These are phyloP conservation scores for Rhagonycha lutea DNA, from an alignment of 2,888 invertebrate genomes.

Conservation along the genomic window DNA sequence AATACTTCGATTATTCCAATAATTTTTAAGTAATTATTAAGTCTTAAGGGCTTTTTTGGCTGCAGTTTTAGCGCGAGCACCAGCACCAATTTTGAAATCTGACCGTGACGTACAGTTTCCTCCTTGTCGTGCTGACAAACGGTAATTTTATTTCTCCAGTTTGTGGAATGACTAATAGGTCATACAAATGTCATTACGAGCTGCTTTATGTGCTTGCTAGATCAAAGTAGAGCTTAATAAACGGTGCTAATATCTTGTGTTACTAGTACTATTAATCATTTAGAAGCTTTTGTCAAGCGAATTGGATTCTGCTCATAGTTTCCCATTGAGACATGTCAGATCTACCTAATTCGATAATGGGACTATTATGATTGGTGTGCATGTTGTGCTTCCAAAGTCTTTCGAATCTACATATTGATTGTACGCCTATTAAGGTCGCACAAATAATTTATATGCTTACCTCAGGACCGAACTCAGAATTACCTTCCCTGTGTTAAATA, in stretches of 20 bases:
- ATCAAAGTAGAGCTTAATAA: constrained; percentile 6
- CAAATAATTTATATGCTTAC: background rate
- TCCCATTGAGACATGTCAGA: constrained; percentile 28
- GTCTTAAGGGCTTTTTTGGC: background rate
- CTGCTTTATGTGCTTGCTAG: background rate
- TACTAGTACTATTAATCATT: constrained; percentile 21
- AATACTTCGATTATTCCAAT: background rate
- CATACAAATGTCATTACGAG: background rate
- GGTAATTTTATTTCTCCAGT: background rate
- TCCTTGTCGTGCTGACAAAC: background rate
- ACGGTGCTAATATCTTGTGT: constrained; percentile 15
- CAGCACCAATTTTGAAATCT: background rate
- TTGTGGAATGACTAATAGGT: background rate
- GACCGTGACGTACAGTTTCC: background rate
- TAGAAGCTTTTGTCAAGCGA: constrained; percentile 25
- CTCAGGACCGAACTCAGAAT: background rate
- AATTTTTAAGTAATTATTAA: background rate
- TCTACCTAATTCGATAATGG: constrained; percentile 37
- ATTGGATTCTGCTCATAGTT: constrained; percentile 24
- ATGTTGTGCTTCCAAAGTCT: constrained; percentile 7
- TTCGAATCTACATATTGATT: constrained; percentile 23
- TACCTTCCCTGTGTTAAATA: background rate
- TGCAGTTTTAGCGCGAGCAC: background rate
- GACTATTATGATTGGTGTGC: constrained; percentile 32
- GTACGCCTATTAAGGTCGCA: background rate